Conservation (phyloP, 2,113 vertebrate species). For the Girardinichthys multiradiatus region DNA sequence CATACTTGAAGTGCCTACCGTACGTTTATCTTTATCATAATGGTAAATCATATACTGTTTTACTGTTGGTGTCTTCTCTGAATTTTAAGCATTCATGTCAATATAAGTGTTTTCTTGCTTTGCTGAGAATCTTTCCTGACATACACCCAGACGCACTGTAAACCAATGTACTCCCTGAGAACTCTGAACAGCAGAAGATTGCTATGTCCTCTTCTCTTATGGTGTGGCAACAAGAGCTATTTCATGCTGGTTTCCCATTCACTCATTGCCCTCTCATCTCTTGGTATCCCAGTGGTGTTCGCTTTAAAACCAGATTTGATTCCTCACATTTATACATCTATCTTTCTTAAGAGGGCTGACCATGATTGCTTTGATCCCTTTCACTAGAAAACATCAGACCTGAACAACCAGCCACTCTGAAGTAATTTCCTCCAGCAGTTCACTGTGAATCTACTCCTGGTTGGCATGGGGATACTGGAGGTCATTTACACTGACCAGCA, state of each 20-base stretch:
- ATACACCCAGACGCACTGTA: slow-evolving; percentile 6
- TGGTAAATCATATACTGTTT: not conserved
- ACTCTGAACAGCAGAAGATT: slow-evolving; percentile 38
- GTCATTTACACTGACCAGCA: slow-evolving; percentile 51
- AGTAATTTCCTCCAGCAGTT: slow-evolving; percentile 45
- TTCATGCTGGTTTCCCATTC: slow-evolving; percentile 62
- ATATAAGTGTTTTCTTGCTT: not conserved
- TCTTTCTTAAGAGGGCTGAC: slow-evolving; percentile 63
- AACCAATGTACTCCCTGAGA: slow-evolving; percentile 19
- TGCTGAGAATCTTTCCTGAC: not conserved
- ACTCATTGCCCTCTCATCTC: slow-evolving; percentile 53
- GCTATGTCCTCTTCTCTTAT: slow-evolving; percentile 42
- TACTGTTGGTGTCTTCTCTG: too few relatives aligned
- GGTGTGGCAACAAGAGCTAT: slow-evolving; percentile 47
- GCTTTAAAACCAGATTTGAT: slow-evolving; percentile 67
- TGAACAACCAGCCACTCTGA: slow-evolving; percentile 54
- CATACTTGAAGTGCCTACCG: not conserved
- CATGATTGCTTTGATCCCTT: slow-evolving; percentile 67
- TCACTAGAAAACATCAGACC: slow-evolving; percentile 54
- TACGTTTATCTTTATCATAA: not conserved
- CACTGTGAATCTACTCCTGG: slow-evolving; percentile 32
- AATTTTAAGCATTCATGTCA: not conserved
- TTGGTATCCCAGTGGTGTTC: slow-evolving; percentile 51
- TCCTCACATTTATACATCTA: slow-evolving; percentile 63
- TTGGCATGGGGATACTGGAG: slow-evolving; percentile 57